These are phyloP conservation scores for Dascillus cervinus DNA, from an alignment of 2,888 invertebrate genomes.

Conservation along the genomic window DNA sequence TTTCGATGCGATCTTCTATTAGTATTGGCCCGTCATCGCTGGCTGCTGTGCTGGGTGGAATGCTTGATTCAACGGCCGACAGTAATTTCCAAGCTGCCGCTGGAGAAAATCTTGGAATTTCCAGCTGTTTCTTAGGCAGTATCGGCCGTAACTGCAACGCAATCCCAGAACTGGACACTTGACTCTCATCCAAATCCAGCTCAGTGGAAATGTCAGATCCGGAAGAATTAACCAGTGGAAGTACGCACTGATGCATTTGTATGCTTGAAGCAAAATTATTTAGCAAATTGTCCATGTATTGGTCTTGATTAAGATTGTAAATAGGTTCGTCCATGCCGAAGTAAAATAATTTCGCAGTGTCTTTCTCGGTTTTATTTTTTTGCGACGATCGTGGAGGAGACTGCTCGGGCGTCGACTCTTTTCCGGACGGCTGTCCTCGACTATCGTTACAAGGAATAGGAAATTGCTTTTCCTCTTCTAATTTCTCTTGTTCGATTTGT, in stretches of 20 bases:
- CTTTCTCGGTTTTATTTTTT: conserved; percentile 22
- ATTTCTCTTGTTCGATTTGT: conserved; percentile 45
- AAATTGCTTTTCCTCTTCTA: conserved; percentile 39
- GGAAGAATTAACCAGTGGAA: conserved; percentile 38
- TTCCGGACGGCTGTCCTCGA: conserved; percentile 52
- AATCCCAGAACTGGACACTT: conserved; percentile 51
- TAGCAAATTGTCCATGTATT: conserved; percentile 12
- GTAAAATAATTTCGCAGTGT: conserved; percentile 58
- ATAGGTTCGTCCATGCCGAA: conserved; percentile 64
- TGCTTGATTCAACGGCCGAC: conserved; percentile 51
- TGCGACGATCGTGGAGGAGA: conserved; percentile 43
- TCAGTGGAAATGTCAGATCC: conserved; percentile 53
- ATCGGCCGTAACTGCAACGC: conserved; percentile 69
- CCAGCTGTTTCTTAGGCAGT: conserved; percentile 68
- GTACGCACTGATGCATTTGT: conserved; percentile 19
- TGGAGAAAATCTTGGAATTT: conserved; percentile 74
- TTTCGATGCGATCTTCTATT: conserved; percentile 48
- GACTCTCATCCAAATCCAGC: conserved; percentile 38
- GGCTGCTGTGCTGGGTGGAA: conserved; percentile 24
- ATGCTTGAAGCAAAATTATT: conserved; percentile 23
- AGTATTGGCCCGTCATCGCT: conserved; percentile 37
- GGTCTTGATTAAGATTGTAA: conserved; percentile 3
- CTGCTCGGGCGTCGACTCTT: conserved; percentile 56
- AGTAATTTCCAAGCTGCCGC: conserved; percentile 75
- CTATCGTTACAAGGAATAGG: conserved; percentile 15